A percentile compares a stretch with the other conserved stretches of the same genome.
These are phyloP conservation scores for Rafetus swinhoei DNA, from an alignment of 2,113 vertebrate genomes.

Conservation along the genomic window DNA sequence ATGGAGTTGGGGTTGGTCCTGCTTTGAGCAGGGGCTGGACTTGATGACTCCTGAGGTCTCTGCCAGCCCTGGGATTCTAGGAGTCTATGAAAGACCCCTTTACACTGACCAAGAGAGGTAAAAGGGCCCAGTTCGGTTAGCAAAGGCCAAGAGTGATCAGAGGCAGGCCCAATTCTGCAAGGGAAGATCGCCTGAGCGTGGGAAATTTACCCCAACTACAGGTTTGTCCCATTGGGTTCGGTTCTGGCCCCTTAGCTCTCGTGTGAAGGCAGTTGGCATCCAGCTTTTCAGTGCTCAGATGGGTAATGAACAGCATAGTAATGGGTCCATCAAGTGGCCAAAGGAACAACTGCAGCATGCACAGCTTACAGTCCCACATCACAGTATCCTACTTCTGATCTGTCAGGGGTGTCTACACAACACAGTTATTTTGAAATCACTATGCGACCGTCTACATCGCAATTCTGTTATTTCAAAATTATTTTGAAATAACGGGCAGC, in stretches of 20 bases:
- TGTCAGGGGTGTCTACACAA: too few relatives aligned
- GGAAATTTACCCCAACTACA: background rate
- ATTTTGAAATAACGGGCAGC: too few relatives aligned
- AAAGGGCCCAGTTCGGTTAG: background rate
- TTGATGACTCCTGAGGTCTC: too few relatives aligned
- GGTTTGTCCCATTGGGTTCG: background rate
- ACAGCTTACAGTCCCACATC: background rate
- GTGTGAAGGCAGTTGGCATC: background rate
- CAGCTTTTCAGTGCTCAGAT: background rate
- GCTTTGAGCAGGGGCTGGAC: too few relatives aligned
- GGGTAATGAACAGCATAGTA: background rate
- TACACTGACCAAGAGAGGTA: too few relatives aligned
- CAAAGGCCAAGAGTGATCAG: background rate
- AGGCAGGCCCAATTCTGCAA: background rate
- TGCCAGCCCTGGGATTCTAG: too few relatives aligned
- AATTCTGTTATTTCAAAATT: too few relatives aligned
- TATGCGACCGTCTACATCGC: too few relatives aligned
- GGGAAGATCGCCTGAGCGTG: background rate
- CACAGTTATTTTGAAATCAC: too few relatives aligned
- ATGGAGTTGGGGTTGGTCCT: too few relatives aligned
- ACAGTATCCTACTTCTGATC: background rate
- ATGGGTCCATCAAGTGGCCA: constrained; percentile 54
- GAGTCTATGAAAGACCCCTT: background rate
- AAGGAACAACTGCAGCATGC: background rate
- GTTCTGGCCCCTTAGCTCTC: background rate